Conservation (phyloP, 2,113 vertebrate species). For the Bambusicola thoracicus region DNA sequence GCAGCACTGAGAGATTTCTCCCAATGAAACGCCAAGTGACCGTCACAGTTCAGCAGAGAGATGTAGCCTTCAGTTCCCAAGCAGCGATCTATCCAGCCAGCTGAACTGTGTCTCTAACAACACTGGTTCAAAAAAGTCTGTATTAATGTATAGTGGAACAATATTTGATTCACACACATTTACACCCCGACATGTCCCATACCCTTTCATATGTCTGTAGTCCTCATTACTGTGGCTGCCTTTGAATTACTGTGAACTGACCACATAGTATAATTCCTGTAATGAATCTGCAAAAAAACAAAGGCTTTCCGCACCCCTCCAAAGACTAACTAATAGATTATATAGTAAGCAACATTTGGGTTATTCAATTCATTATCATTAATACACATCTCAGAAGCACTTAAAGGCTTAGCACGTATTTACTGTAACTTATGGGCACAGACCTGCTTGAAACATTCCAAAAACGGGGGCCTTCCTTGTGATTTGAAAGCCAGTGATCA, state of each 20-base stretch:
- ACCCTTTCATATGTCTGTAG: background rate
- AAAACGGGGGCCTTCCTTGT: background rate
- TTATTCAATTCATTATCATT: background rate
- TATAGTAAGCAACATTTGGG: background rate
- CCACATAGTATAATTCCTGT: background rate
- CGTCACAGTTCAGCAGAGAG: background rate
- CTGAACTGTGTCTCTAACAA: background rate
- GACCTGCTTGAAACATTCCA: background rate
- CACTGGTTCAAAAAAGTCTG: background rate
- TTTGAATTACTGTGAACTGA: constrained; percentile 3
- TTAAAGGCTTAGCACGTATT: background rate
- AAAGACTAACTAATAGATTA: background rate
- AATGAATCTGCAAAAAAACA: background rate
- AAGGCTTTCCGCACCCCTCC: background rate
- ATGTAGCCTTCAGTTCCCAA: background rate
- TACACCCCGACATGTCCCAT: background rate
- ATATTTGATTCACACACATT: background rate
- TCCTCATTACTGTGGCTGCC: background rate
- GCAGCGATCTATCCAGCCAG: background rate
- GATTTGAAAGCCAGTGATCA: background rate
- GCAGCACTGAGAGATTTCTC: background rate
- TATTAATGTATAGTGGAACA: background rate
- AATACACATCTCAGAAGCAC: background rate
- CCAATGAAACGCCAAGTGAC: background rate
- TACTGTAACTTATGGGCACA: background rate